A percentile compares a stretch with the other conserved stretches of the same genome.
Conservation (phyloP, 2,797 vertebrate genomes). For the Pogonophryne albipinna region DNA sequence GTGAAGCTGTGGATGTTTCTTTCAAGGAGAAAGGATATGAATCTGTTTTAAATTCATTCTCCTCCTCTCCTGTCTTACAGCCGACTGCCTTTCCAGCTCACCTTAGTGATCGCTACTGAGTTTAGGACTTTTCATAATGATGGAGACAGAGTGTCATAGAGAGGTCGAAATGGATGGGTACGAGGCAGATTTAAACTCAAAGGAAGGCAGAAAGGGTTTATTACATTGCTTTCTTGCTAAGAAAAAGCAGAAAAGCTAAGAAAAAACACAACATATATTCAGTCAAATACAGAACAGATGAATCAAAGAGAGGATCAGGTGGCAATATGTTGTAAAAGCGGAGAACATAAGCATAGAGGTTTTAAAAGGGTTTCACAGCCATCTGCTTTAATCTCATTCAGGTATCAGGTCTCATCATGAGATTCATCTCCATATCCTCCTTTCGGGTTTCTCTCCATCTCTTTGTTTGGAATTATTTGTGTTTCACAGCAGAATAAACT, state of each 20-base stretch:
- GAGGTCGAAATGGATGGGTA: neutral
- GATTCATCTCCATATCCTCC: neutral
- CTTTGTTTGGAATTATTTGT: no score
- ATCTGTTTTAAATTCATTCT: neutral
- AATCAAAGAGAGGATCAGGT: neutral
- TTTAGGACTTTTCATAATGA: constrained; percentile 4
- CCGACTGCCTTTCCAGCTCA: constrained; percentile 15
- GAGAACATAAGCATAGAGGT: neutral
- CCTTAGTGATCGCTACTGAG: neutral
- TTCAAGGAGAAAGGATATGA: neutral
- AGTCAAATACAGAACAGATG: neutral
- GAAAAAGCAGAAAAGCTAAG: neutral
- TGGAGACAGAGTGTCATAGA: constrained; percentile 3
- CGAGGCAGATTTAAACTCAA: neutral
- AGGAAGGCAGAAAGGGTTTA: neutral
- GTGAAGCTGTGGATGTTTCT: constrained; percentile 6
- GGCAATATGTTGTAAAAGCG: neutral
- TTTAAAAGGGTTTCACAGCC: constrained; percentile 15
- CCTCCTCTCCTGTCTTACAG: constrained; percentile 11
- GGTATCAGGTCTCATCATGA: neutral
- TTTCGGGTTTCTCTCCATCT: neutral
- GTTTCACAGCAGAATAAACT: neutral
- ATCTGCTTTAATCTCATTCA: constrained; percentile 22
- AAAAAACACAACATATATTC: accelerated
- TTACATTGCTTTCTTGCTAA: no score